phyloP scores from a whole-genome alignment of 2,113 vertebrate genomes.

The Abramis brama region DNA sequence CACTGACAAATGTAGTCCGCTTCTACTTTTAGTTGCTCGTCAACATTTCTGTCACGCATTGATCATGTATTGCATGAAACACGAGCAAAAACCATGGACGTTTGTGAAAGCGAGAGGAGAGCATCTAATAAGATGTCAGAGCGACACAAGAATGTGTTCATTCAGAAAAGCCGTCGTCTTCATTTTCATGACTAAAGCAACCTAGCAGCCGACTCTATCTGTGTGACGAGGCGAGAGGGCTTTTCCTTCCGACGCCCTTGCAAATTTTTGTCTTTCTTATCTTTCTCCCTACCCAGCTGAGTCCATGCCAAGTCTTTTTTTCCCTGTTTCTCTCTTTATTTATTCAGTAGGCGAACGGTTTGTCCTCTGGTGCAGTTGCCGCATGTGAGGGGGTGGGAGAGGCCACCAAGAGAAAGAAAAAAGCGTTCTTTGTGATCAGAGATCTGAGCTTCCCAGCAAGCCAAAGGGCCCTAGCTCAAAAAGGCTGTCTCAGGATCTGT shows the following conservation, averaged over 20 bases:
- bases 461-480: slow-evolving; percentile 19
- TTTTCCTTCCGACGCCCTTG: slow-evolving; percentile 54
- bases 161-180: slow-evolving; percentile 1
- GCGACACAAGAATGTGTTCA: slow-evolving; percentile 1
- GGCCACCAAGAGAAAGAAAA: slow-evolving; percentile 51
- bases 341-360: slow-evolving; percentile 55
- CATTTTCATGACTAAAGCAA: slow-evolving; percentile 38
- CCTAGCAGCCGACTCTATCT: slow-evolving; percentile 32
- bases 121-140: background rate
- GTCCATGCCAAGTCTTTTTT: slow-evolving; percentile 33
- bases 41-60: background rate
- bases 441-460: slow-evolving; percentile 38
- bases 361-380: slow-evolving; percentile 46
- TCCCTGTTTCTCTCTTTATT: slow-evolving; percentile 52
- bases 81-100: background rate
- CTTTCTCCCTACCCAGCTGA: slow-evolving; percentile 42
- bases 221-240: slow-evolving; percentile 19
- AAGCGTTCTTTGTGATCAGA: slow-evolving; percentile 54
- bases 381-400: slow-evolving; percentile 37
- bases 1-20: background rate
- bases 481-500: slow-evolving; percentile 29
- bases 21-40: too few relatives aligned
- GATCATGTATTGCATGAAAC: background rate
- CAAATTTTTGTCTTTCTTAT: slow-evolving; percentile 46
- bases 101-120: background rate